Conservation (phyloP, 2,888 invertebrate genomes). For the Cybosia mesomella region DNA sequence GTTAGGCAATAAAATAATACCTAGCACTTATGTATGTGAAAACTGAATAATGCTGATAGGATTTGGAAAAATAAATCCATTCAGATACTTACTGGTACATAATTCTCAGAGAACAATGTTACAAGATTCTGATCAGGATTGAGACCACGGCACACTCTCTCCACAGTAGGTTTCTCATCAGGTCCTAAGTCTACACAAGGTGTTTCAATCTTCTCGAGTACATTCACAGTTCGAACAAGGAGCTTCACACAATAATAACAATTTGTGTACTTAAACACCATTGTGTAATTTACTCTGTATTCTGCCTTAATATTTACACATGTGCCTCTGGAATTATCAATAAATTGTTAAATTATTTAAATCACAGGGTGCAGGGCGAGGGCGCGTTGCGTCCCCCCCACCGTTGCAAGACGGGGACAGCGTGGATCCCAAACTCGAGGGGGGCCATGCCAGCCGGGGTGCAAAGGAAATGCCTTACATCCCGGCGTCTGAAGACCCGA, state of each 20-base stretch:
- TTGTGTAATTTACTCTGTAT: constrained; percentile 93
- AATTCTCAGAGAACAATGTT: constrained; percentile 96
- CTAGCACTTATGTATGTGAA: too few species aligned
- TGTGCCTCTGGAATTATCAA: constrained; percentile 84
- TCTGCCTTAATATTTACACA: constrained; percentile 92
- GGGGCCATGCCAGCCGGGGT: too few species aligned
- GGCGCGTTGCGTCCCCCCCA: too few species aligned
- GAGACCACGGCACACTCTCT: constrained; percentile 91
- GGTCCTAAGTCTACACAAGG: constrained; percentile 91
- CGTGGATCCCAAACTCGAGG: too few species aligned
- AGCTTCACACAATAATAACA: constrained; percentile 96
- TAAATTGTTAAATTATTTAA: neutral
- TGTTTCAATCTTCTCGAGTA: constrained; percentile 95
- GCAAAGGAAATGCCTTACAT: too few species aligned
- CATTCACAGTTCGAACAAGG: constrained; percentile 94
- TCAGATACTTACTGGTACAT: constrained; percentile 89
- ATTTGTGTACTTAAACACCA: constrained; percentile 90
- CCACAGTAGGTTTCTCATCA: constrained; percentile 90
- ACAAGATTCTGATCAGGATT: constrained; percentile 93
- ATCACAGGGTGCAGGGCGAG: too few species aligned
- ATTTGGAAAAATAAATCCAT: neutral
- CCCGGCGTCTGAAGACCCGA: too few species aligned
- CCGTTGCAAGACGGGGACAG: too few species aligned
- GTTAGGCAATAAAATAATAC: too few species aligned
- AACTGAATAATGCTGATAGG: neutral